Base-by-base conservation (phyloP, 2,113 vertebrate species). In the Gavialis gangeticus region DNA sequence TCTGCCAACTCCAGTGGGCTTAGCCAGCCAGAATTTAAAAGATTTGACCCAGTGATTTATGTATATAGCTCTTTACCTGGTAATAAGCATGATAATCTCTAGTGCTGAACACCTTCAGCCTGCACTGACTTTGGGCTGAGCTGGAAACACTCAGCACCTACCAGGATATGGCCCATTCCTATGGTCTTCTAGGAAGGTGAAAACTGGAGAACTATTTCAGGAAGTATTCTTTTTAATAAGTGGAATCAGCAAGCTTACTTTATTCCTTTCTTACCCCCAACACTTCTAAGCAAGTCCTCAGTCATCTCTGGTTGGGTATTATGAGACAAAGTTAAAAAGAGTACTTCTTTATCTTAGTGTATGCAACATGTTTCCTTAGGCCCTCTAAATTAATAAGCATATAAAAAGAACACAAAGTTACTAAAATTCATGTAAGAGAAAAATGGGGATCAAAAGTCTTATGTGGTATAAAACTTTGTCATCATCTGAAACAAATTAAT, bases 401-500 rank as follows among this genome's bases (percentile, higher is more conserved):
- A 27, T 59, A 87, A 92, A 95, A 93, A 24, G 69, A 28, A 91
- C 24, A 85, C 55, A 56, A 94, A 92, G 95, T 66, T 18, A 58
- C 60, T 91, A 92, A 95, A 34, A 78, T 79, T 93, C 79, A 91
- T 92, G 96, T 97, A 95, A 93, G 91, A 96, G 83, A 92, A 95
- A 97, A 93, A 94, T 30, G 54, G 79, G 84, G 82, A 97, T 79
- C n/a, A 30, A 91, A 88, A 95, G 92, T 95, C 94, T 92, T 75
- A 75, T 37, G 25, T 85, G 94, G 95, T 27, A 56, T 16, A 60
- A 96, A 95, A 88, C 84, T 97, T 83, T 89, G 93, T 75, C 91
- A 91, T 97, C 98, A 98, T 98, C 98, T 98, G 98, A 97, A 98
- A 98, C 90, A 98, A 97, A 99, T 98, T 97, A 98, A 97, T 92